phyloP scores from a whole-genome alignment of 2,113 vertebrate species.

The Malurus elegans region DNA sequence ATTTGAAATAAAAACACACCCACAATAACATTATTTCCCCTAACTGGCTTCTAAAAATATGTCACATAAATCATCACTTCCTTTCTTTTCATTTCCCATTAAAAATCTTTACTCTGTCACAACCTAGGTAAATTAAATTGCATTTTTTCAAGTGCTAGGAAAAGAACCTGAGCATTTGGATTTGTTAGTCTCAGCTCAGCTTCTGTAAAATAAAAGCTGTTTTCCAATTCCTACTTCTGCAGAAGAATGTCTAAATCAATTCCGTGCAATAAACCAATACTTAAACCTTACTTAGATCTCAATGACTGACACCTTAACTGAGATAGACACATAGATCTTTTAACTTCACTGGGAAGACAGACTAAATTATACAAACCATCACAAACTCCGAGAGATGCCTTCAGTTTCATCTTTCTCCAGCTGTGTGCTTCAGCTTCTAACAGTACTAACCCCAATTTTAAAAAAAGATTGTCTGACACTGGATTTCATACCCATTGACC shows the following conservation, averaged over 20 bases:
- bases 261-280: neutral
- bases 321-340: neutral
- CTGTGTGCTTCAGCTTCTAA: neutral
- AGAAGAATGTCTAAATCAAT: neutral
- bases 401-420: neutral
- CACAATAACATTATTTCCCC: neutral
- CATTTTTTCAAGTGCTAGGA: neutral
- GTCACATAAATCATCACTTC: neutral
- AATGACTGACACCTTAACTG: neutral
- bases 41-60: neutral
- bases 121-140: neutral
- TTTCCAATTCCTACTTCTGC: neutral
- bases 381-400: neutral
- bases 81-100: neutral
- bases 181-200: neutral
- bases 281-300: neutral
- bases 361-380: neutral
- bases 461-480: neutral
- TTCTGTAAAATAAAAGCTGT: neutral
- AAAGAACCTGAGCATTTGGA: neutral
- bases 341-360: neutral
- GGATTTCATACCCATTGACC: neutral
- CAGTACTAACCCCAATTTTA: neutral
- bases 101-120: neutral
- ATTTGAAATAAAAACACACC: neutral